These are phyloP conservation scores for Labia minor DNA, from an alignment of 2,888 invertebrate species.

Conservation along the genomic window DNA sequence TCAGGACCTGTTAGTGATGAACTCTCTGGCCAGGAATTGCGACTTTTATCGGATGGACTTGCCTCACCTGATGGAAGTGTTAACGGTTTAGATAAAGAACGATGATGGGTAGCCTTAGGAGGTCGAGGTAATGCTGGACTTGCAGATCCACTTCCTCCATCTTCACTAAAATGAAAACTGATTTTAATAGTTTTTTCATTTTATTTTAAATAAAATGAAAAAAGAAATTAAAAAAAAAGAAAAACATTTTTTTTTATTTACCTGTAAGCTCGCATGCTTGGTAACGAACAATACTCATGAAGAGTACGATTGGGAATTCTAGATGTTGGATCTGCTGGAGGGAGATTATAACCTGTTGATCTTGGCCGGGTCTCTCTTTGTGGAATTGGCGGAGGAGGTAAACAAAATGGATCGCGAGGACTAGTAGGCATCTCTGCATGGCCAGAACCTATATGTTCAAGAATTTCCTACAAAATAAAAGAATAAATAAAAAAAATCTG, in stretches of 20 bases:
- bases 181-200: background rate
- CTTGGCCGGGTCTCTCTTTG: constrained; percentile 26
- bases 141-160: constrained; percentile 15
- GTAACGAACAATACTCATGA: constrained; percentile 39
- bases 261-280: constrained; percentile 36
- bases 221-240: background rate
- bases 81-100: constrained; percentile 43
- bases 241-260: constrained; percentile 28
- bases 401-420: constrained; percentile 15
- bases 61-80: constrained; percentile 37
- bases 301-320: constrained; percentile 37
- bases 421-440: constrained; percentile 17
- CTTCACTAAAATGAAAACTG: background rate
- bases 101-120: constrained; percentile 35
- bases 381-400: constrained; percentile 26
- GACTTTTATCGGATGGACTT: constrained; percentile 39
- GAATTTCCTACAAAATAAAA: constrained; percentile 24
- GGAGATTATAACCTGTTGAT: constrained; percentile 25
- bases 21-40: constrained; percentile 49
- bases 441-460: constrained; percentile 25
- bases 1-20: constrained; percentile 40
- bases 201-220: background rate
- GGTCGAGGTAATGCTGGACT: constrained; percentile 23
- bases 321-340: constrained; percentile 19
- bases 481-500: background rate